These are phyloP conservation scores for Gulo gulo DNA, from an alignment of 2,113 vertebrate species.

Conservation along the genomic window DNA sequence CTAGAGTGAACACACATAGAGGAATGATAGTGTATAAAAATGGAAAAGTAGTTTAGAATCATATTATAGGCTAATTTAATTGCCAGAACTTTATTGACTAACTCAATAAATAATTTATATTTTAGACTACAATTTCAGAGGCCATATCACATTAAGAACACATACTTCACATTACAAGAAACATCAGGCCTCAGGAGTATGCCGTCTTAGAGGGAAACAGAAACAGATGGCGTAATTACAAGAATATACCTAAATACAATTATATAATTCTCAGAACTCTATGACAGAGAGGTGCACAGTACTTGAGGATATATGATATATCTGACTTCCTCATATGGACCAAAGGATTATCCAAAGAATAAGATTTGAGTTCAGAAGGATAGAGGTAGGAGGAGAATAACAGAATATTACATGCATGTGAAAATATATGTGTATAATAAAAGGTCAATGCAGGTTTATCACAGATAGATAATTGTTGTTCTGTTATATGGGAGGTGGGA, in stretches of 20 bases:
- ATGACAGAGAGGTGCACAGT: neutral
- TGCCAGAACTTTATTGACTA: neutral
- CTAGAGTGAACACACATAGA: neutral
- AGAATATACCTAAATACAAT: neutral
- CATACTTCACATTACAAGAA: neutral
- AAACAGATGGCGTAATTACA: neutral
- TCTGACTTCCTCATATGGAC: neutral
- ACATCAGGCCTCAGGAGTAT: neutral
- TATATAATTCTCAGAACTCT: neutral
- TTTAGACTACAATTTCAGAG: neutral
- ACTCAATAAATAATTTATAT: neutral
- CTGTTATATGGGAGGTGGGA: neutral
- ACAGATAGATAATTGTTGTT: neutral
- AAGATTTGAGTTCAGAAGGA: neutral
- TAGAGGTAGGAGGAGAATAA: neutral
- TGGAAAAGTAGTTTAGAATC: neutral
- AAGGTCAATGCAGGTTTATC: accelerated
- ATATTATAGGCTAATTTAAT: neutral
- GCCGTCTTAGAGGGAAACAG: neutral
- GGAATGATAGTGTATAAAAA: neutral
- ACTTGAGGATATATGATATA: neutral
- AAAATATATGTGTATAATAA: neutral
- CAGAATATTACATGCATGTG: too few species aligned
- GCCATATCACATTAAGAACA: neutral
- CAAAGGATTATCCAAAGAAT: neutral